Percentiles rank a stretch among this genome's conserved stretches.
These are phyloP conservation scores for Vanessa cardui DNA, from an alignment of 2,888 invertebrate genomes.

Conservation along the genomic window DNA sequence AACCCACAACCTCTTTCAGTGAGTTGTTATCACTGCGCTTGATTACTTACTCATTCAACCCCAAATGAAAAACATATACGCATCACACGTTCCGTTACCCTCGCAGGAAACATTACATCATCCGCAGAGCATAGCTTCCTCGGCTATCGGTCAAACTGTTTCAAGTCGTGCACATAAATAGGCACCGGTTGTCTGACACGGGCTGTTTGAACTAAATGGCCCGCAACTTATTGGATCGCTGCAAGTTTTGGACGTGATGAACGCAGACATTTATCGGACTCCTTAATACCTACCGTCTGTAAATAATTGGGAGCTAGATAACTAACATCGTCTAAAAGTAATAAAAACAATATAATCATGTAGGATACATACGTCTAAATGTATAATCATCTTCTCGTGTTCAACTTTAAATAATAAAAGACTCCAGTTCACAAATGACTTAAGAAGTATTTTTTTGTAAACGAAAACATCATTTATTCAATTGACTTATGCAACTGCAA, in stretches of 20 bases:
- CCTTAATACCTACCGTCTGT: neutral
- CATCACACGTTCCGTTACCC: conserved; percentile 8
- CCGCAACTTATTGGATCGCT: conserved; percentile 59
- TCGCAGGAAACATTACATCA: conserved; percentile 32
- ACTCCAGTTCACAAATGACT: too few species aligned
- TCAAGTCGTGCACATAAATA: conserved; percentile 25
- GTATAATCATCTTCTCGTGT: too few species aligned
- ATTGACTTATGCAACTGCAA: too few species aligned
- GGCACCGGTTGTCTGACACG: conserved; percentile 55
- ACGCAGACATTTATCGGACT: neutral
- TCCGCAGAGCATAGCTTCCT: conserved; percentile 31
- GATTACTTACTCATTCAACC: neutral
- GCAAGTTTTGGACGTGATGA: conserved; percentile 23
- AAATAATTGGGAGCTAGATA: neutral
- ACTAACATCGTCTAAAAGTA: too few species aligned
- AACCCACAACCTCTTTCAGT: too few species aligned
- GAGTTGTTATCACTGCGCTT: neutral
- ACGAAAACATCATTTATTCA: too few species aligned
- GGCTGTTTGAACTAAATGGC: conserved; percentile 66
- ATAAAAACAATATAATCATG: too few species aligned
- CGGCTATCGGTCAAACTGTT: conserved; percentile 30
- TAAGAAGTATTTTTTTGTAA: too few species aligned
- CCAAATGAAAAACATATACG: neutral
- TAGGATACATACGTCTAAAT: too few species aligned
- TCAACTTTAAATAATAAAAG: too few species aligned